Evolutionary conservation across 2,797 vertebrate genomes (phyloP), one percentile per base, ranked within the genome.

Genomic region (Galaxias olidus): DNA sequence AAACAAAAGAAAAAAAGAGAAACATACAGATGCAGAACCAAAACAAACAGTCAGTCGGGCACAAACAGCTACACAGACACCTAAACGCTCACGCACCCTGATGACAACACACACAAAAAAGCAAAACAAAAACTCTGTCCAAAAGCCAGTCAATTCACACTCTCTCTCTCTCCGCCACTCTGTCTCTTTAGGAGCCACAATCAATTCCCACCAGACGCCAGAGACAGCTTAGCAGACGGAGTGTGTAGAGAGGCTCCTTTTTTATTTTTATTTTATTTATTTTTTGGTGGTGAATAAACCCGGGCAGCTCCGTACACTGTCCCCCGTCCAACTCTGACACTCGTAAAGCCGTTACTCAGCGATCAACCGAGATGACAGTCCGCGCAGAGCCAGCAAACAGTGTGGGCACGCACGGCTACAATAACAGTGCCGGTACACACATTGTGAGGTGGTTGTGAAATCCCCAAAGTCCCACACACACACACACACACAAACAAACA

Each of bases 121-220:
- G 65, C 50, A 78, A 47, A 10, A 47, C 3, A 47, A 20, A 41
- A 6, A 41, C 30, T 17, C 1, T 30, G 30, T 30, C 74, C 73
- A 67, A 80, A 66, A 85, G 77, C 78, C 82, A 86, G 82, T 86
- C 79, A 77, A 84, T 82, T 87, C 59, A 66, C 30, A 61, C 75
- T 66, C 43, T 59, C 68, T 65, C 51, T 64, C 48, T 45, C 58
- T 53, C 55, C 50, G 7, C 63, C 65, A 17, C 41, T 54, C 66
- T 80, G 11, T 81, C 86, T 86, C 78, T 87, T 88, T 84, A 86
- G 80, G 84, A 87, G 17, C 46, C 83, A 85, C 82, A 88, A 90
- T 90, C 86, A 85, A 85, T 85, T 84, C 81, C 80, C 87, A 84
- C 82, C 83, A 86, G 79, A 84, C 82, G 79, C 88, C 80, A 82